Evolutionary conservation across 2,113 vertebrate species (phyloP), one percentile per base, ranked within the genome.

Genomic region (Phainopepla nitens): DNA sequence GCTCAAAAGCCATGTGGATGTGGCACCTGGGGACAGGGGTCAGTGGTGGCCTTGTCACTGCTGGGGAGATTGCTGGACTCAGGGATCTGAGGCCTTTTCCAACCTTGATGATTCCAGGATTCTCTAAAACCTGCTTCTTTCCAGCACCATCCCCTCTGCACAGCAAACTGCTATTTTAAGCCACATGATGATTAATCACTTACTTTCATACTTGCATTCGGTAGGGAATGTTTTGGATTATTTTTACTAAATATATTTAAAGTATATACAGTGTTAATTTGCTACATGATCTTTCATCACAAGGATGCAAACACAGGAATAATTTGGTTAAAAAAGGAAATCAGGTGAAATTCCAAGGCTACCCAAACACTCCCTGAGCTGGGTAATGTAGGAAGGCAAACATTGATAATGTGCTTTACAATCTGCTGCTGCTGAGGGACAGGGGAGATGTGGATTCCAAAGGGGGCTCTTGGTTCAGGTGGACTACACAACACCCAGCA

Each of bases 201-300:
- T 72, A 45, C 78, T 95, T 83, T 66, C 54, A 33, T 27, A 15
- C 56, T 78, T 71, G 29, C 84, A 70, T 39, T 81, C 61, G 89
- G 60, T 49, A 91, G 69, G 73, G 69, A 84, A 89, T 72, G 69
- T 23, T 91, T 93, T 50, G 70, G 73, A 60, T 82, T 75, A 75
- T 68, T 93, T 94, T 90, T 76, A 82, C 92, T 77, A 88, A 90
- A 82, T 62, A 36, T 23, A 90, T 90, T 94, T 57, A 29, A 88
- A 82, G 42, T 54, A 53, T 24, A 56, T 44, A 60, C 15, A 86
- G 83, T 62, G 39, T 79, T 80, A 54, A 91, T 76, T 89, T 60
- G 61, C 66, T 76, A 45, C 80, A 54, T 64, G 45, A 61, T 51
- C 68, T 93, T 72, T 79, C 47, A 90, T 42, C 76, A 73, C 39